Conservation (phyloP, 64 coral and sea anemone genomes). For the Montipora capricornis region DNA sequence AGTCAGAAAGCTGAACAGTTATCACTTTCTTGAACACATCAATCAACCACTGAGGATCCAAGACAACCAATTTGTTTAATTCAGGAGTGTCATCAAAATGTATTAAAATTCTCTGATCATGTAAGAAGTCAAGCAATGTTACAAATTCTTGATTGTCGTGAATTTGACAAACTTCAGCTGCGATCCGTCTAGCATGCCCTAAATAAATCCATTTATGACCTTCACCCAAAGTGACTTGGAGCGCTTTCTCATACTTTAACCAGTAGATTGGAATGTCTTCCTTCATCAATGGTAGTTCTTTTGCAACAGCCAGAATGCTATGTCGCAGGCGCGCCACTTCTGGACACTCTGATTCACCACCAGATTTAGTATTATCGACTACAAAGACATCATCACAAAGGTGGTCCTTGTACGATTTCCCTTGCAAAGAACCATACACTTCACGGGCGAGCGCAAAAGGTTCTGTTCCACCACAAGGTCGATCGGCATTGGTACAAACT, state of each 20-base stretch:
- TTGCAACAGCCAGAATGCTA: neutral
- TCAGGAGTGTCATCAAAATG: conserved; percentile 21
- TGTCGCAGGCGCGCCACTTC: neutral
- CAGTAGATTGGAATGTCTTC: conserved; percentile 21
- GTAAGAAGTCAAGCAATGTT: conserved; percentile 16
- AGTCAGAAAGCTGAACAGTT: too few species aligned
- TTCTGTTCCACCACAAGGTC: too few species aligned
- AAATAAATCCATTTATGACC: neutral
- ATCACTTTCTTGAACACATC: conserved; percentile 42
- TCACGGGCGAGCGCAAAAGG: too few species aligned
- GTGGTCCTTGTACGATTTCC: too few species aligned
- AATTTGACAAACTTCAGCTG: conserved; percentile 1
- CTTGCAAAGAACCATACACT: too few species aligned
- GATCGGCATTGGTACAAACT: too few species aligned
- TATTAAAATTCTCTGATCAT: conserved; percentile 29
- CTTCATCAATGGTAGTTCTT: conserved; percentile 27
- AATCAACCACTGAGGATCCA: conserved; percentile 39
- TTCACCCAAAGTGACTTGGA: neutral
- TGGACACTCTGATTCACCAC: neutral
- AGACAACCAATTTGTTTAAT: conserved; percentile 11
- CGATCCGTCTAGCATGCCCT: neutral
- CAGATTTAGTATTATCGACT: too few species aligned
- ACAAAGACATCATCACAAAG: too few species aligned
- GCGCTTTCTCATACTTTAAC: conserved; percentile 10
- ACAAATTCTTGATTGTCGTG: conserved; percentile 2